Evolutionary conservation across 2,888 invertebrate genomes (phyloP).

Genomic region (Lathronympha strigana): DNA sequence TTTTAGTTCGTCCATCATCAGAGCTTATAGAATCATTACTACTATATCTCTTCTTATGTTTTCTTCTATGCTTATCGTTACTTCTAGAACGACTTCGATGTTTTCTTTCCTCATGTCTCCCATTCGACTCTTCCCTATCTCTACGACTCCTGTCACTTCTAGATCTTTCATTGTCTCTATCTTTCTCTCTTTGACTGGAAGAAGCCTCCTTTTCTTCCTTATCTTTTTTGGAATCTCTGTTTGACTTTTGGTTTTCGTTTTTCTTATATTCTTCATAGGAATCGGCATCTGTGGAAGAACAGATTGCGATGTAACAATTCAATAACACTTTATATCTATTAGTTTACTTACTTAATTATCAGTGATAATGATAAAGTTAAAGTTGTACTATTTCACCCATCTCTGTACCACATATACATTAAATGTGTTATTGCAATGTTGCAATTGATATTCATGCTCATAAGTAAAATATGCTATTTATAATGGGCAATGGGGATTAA

Average conservation of each 20-base stretch:
- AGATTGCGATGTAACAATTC: no score
- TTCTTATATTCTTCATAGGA: slow-evolving; percentile 89
- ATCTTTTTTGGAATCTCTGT: slow-evolving; percentile 49
- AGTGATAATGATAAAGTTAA: no score
- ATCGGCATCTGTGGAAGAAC: slow-evolving; percentile 83
- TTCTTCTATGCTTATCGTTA: slow-evolving; percentile 51
- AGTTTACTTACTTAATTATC: no score
- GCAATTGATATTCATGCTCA: no score
- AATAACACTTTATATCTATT: no score
- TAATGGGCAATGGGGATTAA: no score
- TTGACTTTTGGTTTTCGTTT: slow-evolving; percentile 66
- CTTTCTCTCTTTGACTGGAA: slow-evolving; percentile 52
- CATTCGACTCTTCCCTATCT: slow-evolving; percentile 56
- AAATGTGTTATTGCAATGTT: no score
- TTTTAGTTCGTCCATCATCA: slow-evolving; percentile 52
- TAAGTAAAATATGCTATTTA: no score
- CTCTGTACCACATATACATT: no score
- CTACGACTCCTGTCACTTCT: slow-evolving; percentile 46
- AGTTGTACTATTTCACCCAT: no score
- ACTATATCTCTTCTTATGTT: slow-evolving; percentile 54
- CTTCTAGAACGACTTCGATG: slow-evolving; percentile 53
- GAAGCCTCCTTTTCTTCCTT: slow-evolving; percentile 53
- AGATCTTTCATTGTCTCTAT: slow-evolving; percentile 17
- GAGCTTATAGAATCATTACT: slow-evolving; percentile 64
- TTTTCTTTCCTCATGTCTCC: slow-evolving; percentile 50